Evolutionary conservation across 2,888 invertebrate species (phyloP), one percentile per base, ranked within the genome.

Genomic region (Gastrophysa polygoni): DNA sequence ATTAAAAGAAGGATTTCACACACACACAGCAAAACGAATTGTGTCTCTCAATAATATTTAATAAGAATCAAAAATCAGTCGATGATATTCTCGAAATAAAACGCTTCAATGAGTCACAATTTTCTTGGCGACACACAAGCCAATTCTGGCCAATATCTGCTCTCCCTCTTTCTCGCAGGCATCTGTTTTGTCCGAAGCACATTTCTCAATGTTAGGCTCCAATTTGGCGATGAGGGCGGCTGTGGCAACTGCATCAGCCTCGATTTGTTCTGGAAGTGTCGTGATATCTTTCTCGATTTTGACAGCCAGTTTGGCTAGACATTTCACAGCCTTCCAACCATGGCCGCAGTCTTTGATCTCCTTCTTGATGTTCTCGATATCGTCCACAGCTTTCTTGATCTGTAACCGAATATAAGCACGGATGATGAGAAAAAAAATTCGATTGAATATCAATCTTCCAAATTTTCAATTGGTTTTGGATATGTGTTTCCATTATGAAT

Each of bases 291-390:
- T 46, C 24, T 62, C 62, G 5, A 67, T 57, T 24, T 62, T 58
- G 1, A 21, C 56, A 7, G 51, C 24, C 32, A 67, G 28, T 17
- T 64, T 60, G 2, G 55, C 60, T n/a, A 62, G 17, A 34, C 67
- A 67, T 32, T 54, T 59, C 49, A 62, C 43, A 1, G 58, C 16
- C 20, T 54, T 58, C n/a, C 28, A 49, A 1, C 62, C 64, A 17
- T 46, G 21, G 2, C 60, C 60, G 47, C 67, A 68, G 21, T 61
- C 46, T 38, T 59, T 50, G 14, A 68, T 59, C 52, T 63, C 57
- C 11, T 56, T 38, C 44, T 61, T 61, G 47, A 68, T 57, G 29
- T 59, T 61, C n/a, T 60, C 59, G 5, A 68, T 46, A 17, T 61
- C 61, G 38, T 59, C 47, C 6, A 54, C 54, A 10, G 54, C 32